These are phyloP conservation scores for Heliconius sara DNA, from an alignment of 2,888 invertebrate genomes.

Conservation along the genomic window DNA sequence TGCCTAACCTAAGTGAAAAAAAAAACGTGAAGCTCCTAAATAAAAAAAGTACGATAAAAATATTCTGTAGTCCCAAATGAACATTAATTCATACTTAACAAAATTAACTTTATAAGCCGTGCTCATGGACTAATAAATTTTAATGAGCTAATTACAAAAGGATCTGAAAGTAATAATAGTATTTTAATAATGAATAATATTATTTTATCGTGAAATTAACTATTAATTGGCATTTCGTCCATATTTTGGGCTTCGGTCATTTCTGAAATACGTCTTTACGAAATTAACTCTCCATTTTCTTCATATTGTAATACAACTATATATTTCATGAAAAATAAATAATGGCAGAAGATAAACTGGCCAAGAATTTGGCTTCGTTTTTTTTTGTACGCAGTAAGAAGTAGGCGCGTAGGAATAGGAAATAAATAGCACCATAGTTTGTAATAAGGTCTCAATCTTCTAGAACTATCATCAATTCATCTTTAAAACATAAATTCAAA, in stretches of 20 bases:
- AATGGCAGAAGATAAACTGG: no score
- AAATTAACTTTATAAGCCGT: slow-evolving; percentile 26
- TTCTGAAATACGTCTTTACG: not conserved
- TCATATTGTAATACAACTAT: no score
- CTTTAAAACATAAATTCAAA: no score
- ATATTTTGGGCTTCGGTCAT: not conserved
- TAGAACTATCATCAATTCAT: no score
- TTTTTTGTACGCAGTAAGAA: no score
- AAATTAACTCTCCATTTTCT: not conserved
- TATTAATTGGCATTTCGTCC: not conserved
- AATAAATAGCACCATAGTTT: no score
- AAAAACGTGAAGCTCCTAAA: no score
- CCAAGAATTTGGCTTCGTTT: no score
- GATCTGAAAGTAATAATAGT: slow-evolving; percentile 29
- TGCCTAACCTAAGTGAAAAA: no score
- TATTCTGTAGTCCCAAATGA: not conserved
- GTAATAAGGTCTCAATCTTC: no score
- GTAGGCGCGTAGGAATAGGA: no score
- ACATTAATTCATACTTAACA: slow-evolving; percentile 14
- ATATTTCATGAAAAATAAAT: no score
- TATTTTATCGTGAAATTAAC: slow-evolving; percentile 13
- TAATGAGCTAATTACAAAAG: slow-evolving; percentile 29
- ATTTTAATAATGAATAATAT: slow-evolving; percentile 27
- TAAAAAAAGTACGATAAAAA: not conserved
- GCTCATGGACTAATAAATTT: slow-evolving; percentile 22